A percentile compares a stretch with the other conserved stretches of the same genome.
These are phyloP conservation scores for Bothrops jararaca DNA, from an alignment of 2,113 vertebrate genomes.

Conservation along the genomic window DNA sequence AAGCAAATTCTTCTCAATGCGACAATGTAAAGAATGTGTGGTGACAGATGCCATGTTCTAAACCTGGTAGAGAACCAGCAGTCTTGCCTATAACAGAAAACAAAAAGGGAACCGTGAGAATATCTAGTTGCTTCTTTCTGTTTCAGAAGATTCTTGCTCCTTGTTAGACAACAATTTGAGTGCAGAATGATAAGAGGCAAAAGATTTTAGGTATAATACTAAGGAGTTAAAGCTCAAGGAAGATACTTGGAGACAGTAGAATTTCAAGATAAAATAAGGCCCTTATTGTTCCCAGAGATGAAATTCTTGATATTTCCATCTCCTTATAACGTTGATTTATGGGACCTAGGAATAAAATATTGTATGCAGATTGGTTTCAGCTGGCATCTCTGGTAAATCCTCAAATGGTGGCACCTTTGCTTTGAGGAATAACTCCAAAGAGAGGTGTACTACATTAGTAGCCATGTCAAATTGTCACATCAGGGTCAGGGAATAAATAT, in stretches of 20 bases:
- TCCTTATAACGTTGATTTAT: slow-evolving; percentile 55
- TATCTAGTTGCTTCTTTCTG: background rate
- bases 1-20: background rate
- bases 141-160: slow-evolving; percentile 4
- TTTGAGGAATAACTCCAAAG: slow-evolving; percentile 52
- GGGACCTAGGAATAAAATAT: slow-evolving; percentile 53
- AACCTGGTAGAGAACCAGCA: background rate
- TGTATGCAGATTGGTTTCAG: slow-evolving; percentile 50
- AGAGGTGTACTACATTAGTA: slow-evolving; percentile 55
- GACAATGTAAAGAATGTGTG: background rate
- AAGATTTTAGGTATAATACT: slow-evolving; percentile 43
- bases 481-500: slow-evolving; percentile 69
- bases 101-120: background rate
- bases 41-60: background rate
- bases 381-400: slow-evolving; percentile 47
- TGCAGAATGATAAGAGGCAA: slow-evolving; percentile 38
- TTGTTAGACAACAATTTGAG: slow-evolving; percentile 49
- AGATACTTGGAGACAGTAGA: slow-evolving; percentile 33
- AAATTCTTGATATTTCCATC: slow-evolving; percentile 52
- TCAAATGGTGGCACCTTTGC: slow-evolving; percentile 43
- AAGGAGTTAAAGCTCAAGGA: slow-evolving; percentile 45
- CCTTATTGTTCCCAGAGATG: slow-evolving; percentile 49
- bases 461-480: slow-evolving; percentile 66
- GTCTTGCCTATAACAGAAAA: background rate
- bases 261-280: slow-evolving; percentile 37